Evolutionary conservation across 1,140 invertebrate species (phyloP), one percentile per base, ranked within the genome.

Genomic region (Leguminivora glycinivorella): DNA sequence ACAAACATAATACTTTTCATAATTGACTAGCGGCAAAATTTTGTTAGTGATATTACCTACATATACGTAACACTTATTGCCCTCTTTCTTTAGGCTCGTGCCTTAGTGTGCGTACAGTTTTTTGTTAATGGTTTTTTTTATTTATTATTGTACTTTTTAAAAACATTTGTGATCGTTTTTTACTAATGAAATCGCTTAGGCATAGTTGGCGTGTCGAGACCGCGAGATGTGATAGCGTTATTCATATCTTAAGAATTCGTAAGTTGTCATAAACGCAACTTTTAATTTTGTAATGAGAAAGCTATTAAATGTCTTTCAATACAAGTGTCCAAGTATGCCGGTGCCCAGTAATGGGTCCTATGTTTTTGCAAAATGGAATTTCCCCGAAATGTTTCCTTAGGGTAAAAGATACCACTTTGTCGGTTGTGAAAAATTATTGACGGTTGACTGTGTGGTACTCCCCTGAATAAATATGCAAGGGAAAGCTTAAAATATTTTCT

Each of bases 401-500:
- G 47, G 22, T 10, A 52, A 52, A 7, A 10, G 47, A 19, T 52
- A 52, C 47, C 47, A 69, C 47, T 69, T 69, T 40, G 56, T 68
- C 70, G 43, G 43, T 68, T 75, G 17, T 69, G 40, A 43, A 17
- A 43, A 17, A 43, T 43, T 43, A 43, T 43, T 17, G n/a, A 43
- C 40, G 47, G 47, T 22, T 17, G 19, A 52, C 68, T 34, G 24
- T 77, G 82, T 83, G 79, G 81, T 85, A 76, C 75, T 74, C 80
- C 68, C 60, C 72, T 72, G 79, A 71, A 69, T 69, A 60, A 71
- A 71, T 70, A 40, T 79, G 75, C 22, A 34, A 56, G 52, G 75
- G 76, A 71, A 78, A 76, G 78, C 79, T 83, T 86, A 75, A 74
- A 76, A 72, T 75, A 73, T 75, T 76, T 72, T 70, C 72, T 76